Base-by-base conservation (phyloP, 2,888 invertebrate genomes). In the Ectemnius continuus region DNA sequence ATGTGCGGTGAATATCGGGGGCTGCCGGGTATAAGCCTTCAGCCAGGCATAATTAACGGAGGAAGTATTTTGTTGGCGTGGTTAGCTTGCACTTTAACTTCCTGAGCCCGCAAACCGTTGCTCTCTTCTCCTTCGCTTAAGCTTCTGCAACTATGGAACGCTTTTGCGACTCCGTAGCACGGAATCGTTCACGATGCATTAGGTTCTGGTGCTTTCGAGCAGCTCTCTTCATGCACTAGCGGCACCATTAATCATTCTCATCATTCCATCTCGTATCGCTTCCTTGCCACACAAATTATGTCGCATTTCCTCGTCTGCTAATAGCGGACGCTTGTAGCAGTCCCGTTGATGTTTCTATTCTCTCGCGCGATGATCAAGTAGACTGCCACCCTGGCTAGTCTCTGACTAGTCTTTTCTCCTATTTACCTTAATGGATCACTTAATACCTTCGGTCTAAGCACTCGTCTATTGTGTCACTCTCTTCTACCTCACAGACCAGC, bases 171-270 rank as follows among this genome's bases (percentile, higher is more conserved):
- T 73, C 69, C 65, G 48, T 59, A 52, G 56, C 63, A 59, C 63
- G 59, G 70, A 69, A 60, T 67, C 61, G 69, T 59, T 64, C 71
- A 61, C 73, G 56, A 77, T 72, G 79, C 81, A 81, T 81, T 81
- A 81, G 79, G 28, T 8, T 67, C 70, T 23, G 16, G 68, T 73
- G 76, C 72, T 79, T 81, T 81, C 70, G 70, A 74, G 75, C 71
- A 77, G 81, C 79, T 73, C 72, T 36, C 79, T 26, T 63, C 60
- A 61, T 16, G 60, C 59, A 20, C 67, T 26, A 67, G 65, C 74
- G 75, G 47, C 71, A 68, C 66, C 80, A 80, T 78, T 79, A 72
- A 76, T 76, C 76, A 79, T 81, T 68, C 73, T 52, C 63, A 20
- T 13, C 11, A 26, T 68, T 71, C 58, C 63, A 20, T 13, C 11